phyloP scores from a whole-genome alignment of 92 coral and sea anemone genomes.

The Metridium senile region DNA sequence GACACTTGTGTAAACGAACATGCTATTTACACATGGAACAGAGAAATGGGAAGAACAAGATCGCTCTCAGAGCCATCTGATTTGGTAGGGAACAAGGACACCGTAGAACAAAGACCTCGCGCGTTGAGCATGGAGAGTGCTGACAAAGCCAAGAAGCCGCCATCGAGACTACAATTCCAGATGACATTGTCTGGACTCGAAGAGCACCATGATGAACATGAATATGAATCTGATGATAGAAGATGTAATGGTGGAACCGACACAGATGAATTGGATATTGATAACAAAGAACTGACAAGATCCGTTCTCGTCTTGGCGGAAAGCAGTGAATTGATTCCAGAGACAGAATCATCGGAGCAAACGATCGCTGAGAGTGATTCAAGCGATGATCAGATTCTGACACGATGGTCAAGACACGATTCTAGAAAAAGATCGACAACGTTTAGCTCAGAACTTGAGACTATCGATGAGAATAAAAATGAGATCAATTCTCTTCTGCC shows the following conservation, averaged over 20 bases:
- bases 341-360: constrained; percentile 2
- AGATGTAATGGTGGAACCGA: not conserved
- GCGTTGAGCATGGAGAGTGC: constrained; percentile 40
- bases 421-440: constrained; percentile 9
- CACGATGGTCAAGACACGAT: constrained; percentile 45
- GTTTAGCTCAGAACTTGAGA: constrained; percentile 9
- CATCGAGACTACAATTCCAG: constrained; percentile 28
- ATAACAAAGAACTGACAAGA: not conserved
- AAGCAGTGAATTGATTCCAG: constrained; percentile 27
- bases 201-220: constrained; percentile 13
- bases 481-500: not conserved
- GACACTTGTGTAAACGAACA: constrained; percentile 11
- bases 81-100: not conserved
- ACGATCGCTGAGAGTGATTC: not conserved
- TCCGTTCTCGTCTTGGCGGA: constrained; percentile 43
- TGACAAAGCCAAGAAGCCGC: constrained; percentile 37
- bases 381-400: constrained; percentile 36
- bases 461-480: constrained; percentile 18
- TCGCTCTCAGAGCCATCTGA: constrained; percentile 36
- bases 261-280: not conserved
- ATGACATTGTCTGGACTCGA: constrained; percentile 17
- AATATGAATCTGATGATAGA: not conserved
- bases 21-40: constrained; percentile 38
- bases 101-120: constrained; percentile 11
- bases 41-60: constrained; percentile 42